A percentile compares a stretch with the other conserved stretches of the same genome.
Evolutionary conservation across 2,888 invertebrate genomes (phyloP).

Genomic region (Trachelus iudaicus): DNA sequence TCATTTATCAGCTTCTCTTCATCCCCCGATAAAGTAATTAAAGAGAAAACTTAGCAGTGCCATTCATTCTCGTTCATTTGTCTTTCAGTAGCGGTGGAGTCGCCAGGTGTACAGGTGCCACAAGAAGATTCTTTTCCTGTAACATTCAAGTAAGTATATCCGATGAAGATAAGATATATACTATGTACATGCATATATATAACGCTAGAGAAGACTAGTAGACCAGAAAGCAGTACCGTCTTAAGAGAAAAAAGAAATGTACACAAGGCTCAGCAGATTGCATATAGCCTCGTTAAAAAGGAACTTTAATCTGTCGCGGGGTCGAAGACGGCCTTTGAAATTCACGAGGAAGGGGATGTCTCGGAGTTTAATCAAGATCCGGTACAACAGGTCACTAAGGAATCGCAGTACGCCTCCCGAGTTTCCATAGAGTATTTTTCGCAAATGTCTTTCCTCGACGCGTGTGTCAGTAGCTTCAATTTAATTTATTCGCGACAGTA

Average conservation of each 20-base stretch:
- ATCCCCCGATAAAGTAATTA: background rate
- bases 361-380: background rate
- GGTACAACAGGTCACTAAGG: background rate
- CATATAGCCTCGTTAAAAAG: background rate
- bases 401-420: background rate
- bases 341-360: background rate
- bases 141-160: constrained; percentile 78
- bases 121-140: constrained; percentile 89
- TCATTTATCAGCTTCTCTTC: background rate
- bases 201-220: background rate
- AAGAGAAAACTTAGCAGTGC: background rate
- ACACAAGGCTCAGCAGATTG: background rate
- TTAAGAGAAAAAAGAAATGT: background rate
- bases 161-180: background rate
- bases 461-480: background rate
- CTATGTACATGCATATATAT: too few species aligned
- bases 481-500: background rate
- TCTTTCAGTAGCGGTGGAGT: constrained; percentile 72
- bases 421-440: background rate
- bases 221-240: background rate
- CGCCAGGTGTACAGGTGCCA: constrained; percentile 79
- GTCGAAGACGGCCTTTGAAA: background rate
- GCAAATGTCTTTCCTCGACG: background rate
- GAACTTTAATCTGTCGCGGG: background rate
- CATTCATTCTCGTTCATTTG: constrained; percentile 19